Evolutionary conservation across 2,797 vertebrate genomes (phyloP).

Genomic region (Champsocephalus gunnari): DNA sequence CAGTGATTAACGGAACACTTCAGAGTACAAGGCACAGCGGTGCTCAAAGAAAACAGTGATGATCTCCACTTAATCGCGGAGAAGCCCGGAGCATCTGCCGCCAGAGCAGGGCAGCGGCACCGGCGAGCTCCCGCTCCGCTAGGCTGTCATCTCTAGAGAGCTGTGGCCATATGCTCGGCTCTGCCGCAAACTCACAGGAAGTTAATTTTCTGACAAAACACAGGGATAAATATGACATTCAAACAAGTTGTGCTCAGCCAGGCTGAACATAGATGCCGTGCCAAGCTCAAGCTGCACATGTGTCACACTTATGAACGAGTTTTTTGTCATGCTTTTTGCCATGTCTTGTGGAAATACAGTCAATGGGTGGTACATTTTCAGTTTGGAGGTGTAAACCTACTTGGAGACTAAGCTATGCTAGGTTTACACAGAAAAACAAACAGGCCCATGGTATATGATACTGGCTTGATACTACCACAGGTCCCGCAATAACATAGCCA

Average conservation of each 20-base stretch:
- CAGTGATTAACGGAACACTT: constrained; percentile 99
- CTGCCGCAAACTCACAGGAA: constrained; percentile 97
- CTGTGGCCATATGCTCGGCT: constrained; percentile 99
- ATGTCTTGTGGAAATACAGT: constrained; percentile 52
- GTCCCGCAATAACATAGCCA: constrained; percentile 12
- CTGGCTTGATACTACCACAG: constrained; percentile 18
- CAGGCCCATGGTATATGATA: constrained; percentile 36
- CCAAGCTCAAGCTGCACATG: constrained; percentile 89
- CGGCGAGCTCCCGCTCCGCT: constrained; percentile 96
- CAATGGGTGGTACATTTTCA: constrained; percentile 48
- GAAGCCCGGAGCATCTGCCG: constrained; percentile 99
- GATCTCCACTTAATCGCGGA: constrained; percentile 99
- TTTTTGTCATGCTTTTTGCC: constrained; percentile 85
- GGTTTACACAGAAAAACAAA: constrained; percentile 25
- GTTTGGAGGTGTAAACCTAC: constrained; percentile 50
- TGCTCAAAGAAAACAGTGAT: constrained; percentile 99
- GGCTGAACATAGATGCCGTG: constrained; percentile 90
- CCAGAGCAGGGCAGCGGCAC: constrained; percentile 94
- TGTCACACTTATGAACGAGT: constrained; percentile 91
- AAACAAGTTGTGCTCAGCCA: constrained; percentile 99
- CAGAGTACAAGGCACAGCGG: constrained; percentile 99
- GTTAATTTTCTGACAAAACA: constrained; percentile 99
- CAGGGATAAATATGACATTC: constrained; percentile 99
- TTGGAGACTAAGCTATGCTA: constrained; percentile 28
- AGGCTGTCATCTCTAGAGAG: constrained; percentile 99